Conservation (phyloP, 2,113 vertebrate genomes). For the Callithrix jacchus region DNA sequence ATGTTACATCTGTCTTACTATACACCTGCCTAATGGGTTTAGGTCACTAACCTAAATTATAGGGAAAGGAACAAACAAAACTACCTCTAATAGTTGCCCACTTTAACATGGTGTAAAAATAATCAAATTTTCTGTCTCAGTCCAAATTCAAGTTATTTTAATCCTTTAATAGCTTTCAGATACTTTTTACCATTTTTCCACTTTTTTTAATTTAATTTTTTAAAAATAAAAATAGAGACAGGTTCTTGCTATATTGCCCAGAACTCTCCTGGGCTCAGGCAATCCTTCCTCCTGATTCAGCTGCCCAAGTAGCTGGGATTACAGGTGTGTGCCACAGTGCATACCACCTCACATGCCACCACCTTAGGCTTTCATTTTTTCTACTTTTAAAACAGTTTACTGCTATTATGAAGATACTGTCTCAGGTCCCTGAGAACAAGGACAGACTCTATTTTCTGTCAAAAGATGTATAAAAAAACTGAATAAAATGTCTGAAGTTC, state of each 20-base stretch:
- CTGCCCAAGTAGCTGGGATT: neutral
- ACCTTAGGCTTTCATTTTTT: neutral
- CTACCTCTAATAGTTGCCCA: neutral
- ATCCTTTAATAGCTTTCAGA: constrained; percentile 38
- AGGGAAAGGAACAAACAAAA: constrained; percentile 26
- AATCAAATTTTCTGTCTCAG: constrained; percentile 6
- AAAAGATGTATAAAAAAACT: constrained; percentile 30
- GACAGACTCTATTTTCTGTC: constrained; percentile 46
- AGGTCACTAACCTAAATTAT: constrained; percentile 14
- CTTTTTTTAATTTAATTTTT: neutral
- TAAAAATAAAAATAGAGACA: neutral
- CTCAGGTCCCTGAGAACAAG: constrained; percentile 31
- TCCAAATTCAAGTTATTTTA: constrained; percentile 45
- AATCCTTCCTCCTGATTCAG: neutral
- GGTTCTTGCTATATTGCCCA: neutral
- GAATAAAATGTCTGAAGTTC: constrained; percentile 34
- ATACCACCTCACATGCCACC: neutral
- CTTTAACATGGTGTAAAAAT: constrained; percentile 34
- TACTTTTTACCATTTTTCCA: constrained; percentile 14
- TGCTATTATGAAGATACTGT: constrained; percentile 6
- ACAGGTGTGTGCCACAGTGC: neutral
- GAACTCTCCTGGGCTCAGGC: neutral
- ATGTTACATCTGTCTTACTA: constrained; percentile 12
- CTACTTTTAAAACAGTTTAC: constrained; percentile 7
- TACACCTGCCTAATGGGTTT: neutral